Evolutionary conservation across 2,113 vertebrate genomes (phyloP).

Genomic region (Leptobrachium ailaonicum): DNA sequence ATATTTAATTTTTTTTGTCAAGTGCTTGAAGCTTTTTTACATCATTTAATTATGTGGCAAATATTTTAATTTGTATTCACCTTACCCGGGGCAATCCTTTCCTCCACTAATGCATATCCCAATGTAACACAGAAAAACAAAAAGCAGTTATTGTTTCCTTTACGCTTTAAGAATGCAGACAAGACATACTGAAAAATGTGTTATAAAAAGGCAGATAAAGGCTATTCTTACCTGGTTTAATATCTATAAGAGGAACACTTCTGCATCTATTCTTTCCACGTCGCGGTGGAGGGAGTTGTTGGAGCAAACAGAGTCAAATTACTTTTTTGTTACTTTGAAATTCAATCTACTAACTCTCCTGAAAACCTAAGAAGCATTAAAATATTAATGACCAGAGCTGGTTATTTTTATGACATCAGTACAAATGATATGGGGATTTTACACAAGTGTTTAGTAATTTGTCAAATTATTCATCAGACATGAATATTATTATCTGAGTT

Average conservation of each 20-base stretch:
- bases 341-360: constrained; percentile 30
- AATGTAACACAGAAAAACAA: too few relatives aligned
- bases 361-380: constrained; percentile 39
- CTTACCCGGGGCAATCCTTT: too few relatives aligned
- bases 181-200: neutral
- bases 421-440: neutral
- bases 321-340: constrained; percentile 42
- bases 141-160: too few relatives aligned
- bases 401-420: constrained; percentile 7
- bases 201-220: neutral
- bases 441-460: neutral
- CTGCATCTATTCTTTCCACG: constrained; percentile 23
- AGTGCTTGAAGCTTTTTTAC: too few relatives aligned
- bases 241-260: neutral
- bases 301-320: constrained; percentile 16
- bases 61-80: too few relatives aligned
- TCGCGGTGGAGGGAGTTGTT: constrained; percentile 25
- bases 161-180: too few relatives aligned
- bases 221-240: constrained; percentile 18
- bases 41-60: too few relatives aligned
- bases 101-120: too few relatives aligned
- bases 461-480: neutral
- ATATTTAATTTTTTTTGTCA: too few relatives aligned
- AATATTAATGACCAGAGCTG: constrained; percentile 30
- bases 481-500: too few relatives aligned